phyloP scores from a whole-genome alignment of 2,113 vertebrate species.

The Willisornis vidua region DNA sequence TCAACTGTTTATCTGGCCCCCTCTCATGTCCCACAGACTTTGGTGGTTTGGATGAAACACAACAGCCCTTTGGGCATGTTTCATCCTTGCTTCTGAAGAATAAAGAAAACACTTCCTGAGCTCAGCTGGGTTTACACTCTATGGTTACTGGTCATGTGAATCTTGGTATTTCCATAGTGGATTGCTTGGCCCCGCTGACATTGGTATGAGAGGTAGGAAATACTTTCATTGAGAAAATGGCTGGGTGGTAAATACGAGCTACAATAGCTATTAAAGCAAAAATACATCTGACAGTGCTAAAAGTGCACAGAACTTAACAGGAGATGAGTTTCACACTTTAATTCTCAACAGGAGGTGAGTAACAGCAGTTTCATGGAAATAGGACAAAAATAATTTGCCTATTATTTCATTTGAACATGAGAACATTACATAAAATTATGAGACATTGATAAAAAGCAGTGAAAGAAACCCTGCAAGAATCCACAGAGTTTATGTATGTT shows the following conservation, averaged over 20 bases:
- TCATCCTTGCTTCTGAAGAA: background rate
- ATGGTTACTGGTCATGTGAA: background rate
- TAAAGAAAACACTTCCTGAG: background rate
- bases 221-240: background rate
- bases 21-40: background rate
- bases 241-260: background rate
- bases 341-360: background rate
- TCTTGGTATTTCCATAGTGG: background rate
- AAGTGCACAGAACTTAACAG: background rate
- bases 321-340: background rate
- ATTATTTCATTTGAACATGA: background rate
- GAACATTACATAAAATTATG: background rate
- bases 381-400: background rate
- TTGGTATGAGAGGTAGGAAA: accelerated
- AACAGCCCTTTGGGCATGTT: background rate
- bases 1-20: background rate
- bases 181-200: background rate
- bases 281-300: background rate
- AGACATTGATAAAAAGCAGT: background rate
- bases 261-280: background rate
- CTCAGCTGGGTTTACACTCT: background rate
- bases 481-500: accelerated
- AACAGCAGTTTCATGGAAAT: background rate
- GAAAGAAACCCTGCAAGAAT: background rate
- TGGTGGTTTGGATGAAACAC: background rate